Evolutionary conservation across 2,113 vertebrate genomes (phyloP).

Genomic region (Sakesphorus luctuosus): DNA sequence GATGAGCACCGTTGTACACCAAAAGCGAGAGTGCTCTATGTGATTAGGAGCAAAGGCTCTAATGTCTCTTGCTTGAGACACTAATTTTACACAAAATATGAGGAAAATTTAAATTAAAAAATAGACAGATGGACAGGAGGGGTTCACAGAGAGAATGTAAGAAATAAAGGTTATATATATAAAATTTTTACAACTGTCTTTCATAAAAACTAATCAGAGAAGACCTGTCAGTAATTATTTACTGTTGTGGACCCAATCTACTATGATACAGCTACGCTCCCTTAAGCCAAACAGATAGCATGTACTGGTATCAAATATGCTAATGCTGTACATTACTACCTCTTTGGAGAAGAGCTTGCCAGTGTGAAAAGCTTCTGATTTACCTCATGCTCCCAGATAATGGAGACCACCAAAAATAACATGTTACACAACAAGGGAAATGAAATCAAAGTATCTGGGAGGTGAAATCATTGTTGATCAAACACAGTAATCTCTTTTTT

Average conservation of each 20-base stretch:
- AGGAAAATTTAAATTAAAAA: not conserved
- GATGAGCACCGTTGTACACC: not conserved
- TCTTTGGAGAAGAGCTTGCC: not conserved
- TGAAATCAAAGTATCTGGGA: not conserved
- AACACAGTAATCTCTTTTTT: not conserved
- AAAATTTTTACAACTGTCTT: not conserved
- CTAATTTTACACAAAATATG: not conserved
- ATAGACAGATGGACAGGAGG: not conserved
- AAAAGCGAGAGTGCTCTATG: not conserved
- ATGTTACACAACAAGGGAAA: not conserved
- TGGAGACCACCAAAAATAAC: not conserved
- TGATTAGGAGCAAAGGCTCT: not conserved
- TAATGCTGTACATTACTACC: not conserved
- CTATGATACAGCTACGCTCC: not conserved
- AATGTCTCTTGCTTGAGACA: not conserved
- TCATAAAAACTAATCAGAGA: not conserved
- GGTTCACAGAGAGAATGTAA: not conserved
- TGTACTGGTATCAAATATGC: not conserved
- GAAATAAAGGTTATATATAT: not conserved
- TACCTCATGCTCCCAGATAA: not conserved
- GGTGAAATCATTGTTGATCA: not conserved
- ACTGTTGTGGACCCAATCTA: not conserved
- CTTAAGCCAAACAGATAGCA: not conserved
- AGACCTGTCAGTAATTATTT: not conserved
- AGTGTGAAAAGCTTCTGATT: not conserved